Base-by-base conservation (phyloP, 2,888 invertebrate species). In the Drosophila mettleri region DNA sequence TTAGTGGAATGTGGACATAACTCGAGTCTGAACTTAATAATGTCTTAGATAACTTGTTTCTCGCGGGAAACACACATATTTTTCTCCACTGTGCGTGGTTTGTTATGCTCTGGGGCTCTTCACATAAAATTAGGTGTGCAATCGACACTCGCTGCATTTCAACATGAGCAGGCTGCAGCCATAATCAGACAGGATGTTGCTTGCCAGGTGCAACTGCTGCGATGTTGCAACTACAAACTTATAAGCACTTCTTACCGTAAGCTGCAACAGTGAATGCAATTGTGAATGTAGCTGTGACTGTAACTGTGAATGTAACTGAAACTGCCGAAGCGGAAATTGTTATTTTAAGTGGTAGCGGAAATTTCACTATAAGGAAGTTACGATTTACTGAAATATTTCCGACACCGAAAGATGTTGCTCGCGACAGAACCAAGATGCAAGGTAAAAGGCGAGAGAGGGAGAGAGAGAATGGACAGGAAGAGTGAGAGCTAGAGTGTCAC, bases 371-470 rank as follows among this genome's bases (percentile, higher is more conserved):
- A 69, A 86, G 85, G 76, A 86, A 81, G 86, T 70, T 76, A 78
- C 85, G 85, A 86, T 82, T 85, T 85, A 85, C 82, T 82, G 78
- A 80, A 82, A 84, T 85, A 84, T 84, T 84, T 84, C 83, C 83
- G 84, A 77, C 72, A 63, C 61, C 72, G 68, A 57, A 55, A 64
- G 65, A 68, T 68, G 78, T 3, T 49, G 33, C 33, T 46, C 36
- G 54, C 12, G 45, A 12, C 43, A 43, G 38, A 33, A 20, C 9
- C 14, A 14, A 29, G 10, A 45, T 14, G 38, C 48, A 48, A 58
- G 49, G 38, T 36, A 24, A 24, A 55, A 20, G 24, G 60, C 20
- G 29, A 12, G 22, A 12, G 18, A 10, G 51, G 27, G n/a, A 45
- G 5, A 38, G 24, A 20, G 22, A 29, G 24, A 53, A 22, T 14